Percentiles rank a stretch among this genome's conserved stretches.
These are phyloP conservation scores for Avahi laniger DNA, from an alignment of 2,797 vertebrate species.

Conservation along the genomic window DNA sequence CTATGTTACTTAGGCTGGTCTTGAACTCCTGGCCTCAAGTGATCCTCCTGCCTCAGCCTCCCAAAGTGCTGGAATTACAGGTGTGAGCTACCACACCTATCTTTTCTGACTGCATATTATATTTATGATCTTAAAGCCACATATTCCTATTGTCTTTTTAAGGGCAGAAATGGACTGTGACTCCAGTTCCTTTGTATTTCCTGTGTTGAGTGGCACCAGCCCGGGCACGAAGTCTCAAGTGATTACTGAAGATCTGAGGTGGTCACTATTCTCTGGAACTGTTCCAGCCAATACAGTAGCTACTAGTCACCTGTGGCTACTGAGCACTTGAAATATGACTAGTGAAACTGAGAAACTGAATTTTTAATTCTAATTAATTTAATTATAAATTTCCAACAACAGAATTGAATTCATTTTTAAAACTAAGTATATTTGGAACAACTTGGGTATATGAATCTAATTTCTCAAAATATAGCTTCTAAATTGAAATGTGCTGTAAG, in stretches of 20 bases:
- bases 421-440: background rate
- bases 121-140: background rate
- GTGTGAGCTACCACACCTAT: background rate
- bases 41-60: too few relatives aligned
- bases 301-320: background rate
- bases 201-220: background rate
- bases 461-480: background rate
- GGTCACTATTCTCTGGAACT: background rate
- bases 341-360: background rate
- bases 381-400: background rate
- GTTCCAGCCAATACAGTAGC: background rate
- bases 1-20: background rate
- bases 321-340: background rate
- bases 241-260: background rate
- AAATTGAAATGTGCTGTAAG: background rate
- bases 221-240: background rate
- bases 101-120: background rate
- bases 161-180: background rate
- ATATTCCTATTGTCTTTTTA: background rate
- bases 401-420: background rate
- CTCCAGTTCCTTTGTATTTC: background rate
- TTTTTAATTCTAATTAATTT: slow-evolving; percentile 2
- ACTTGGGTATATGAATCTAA: background rate
- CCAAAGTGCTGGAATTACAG: background rate
- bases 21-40: background rate